Percentiles rank a stretch among this genome's conserved stretches.
Evolutionary conservation across 2,888 invertebrate genomes (phyloP).

Genomic region (Cylindroiulus punctatus): DNA sequence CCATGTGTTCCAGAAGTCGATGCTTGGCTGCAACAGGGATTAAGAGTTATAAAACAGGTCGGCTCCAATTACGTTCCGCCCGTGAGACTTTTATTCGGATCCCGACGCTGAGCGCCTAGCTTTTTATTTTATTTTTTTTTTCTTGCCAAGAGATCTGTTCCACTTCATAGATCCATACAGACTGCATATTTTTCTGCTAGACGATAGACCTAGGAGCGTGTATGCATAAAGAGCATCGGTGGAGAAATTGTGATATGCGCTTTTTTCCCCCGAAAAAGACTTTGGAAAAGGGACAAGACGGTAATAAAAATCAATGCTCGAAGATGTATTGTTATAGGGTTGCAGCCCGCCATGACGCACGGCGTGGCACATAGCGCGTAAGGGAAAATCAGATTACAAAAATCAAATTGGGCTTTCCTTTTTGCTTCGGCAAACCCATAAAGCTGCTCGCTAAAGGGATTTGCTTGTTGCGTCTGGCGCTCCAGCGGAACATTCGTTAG

Average conservation of each 20-base stretch:
- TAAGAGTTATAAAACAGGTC: conserved; percentile 44
- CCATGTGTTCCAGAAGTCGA: neutral
- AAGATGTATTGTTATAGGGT: conserved; percentile 13
- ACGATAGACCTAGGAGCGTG: conserved; percentile 23
- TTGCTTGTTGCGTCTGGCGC: conserved; percentile 1
- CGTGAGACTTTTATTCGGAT: conserved; percentile 47
- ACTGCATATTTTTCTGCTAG: conserved; percentile 41
- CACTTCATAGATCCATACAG: conserved; percentile 36
- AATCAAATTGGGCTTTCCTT: conserved; percentile 28
- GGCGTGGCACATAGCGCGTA: neutral
- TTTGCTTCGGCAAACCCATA: conserved; percentile 29
- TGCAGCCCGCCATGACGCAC: conserved; percentile 7
- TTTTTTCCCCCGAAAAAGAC: neutral
- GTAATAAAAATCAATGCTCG: conserved; percentile 28
- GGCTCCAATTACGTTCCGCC: conserved; percentile 46
- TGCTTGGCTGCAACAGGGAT: conserved; percentile 8
- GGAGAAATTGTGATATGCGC: conserved; percentile 20
- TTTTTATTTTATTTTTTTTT: neutral
- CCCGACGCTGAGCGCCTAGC: neutral
- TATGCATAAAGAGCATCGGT: conserved; percentile 38
- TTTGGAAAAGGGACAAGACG: conserved; percentile 37
- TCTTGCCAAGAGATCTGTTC: conserved; percentile 46
- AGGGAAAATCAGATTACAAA: conserved; percentile 26
- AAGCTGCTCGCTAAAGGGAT: conserved; percentile 34
- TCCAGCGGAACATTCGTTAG: neutral